phyloP scores from a whole-genome alignment of 2,888 invertebrate species.

The Bhutanitis thaidina region DNA sequence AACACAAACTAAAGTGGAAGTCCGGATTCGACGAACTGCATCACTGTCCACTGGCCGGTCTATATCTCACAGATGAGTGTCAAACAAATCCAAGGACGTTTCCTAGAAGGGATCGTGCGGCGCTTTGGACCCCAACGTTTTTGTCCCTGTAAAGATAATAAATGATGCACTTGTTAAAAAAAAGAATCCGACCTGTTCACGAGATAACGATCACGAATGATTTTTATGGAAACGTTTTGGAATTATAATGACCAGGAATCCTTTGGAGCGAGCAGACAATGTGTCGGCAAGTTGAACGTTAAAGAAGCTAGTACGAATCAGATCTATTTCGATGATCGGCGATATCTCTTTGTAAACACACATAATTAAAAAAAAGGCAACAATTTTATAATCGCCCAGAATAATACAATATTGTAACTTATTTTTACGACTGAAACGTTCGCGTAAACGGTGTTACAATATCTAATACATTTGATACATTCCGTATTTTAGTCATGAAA shows the following conservation, averaged over 20 bases:
- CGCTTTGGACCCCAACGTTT: slow-evolving; percentile 72
- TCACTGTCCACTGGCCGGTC: slow-evolving; percentile 55
- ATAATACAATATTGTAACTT: not conserved
- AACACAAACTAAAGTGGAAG: slow-evolving; percentile 39
- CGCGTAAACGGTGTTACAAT: too few relatives aligned
- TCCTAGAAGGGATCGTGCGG: slow-evolving; percentile 75
- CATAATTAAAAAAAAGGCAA: slow-evolving; percentile 5
- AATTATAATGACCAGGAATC: slow-evolving; percentile 75
- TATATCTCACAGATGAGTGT: slow-evolving; percentile 74
- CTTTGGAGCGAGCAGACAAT: slow-evolving; percentile 77
- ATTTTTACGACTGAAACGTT: not conserved
- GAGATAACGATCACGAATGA: slow-evolving; percentile 73
- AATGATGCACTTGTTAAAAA: slow-evolving; percentile 69
- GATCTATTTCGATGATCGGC: slow-evolving; percentile 16
- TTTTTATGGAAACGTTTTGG: slow-evolving; percentile 78
- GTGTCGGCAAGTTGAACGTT: slow-evolving; percentile 57
- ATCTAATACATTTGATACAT: too few relatives aligned
- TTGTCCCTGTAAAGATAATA: slow-evolving; percentile 75
- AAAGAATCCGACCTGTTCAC: slow-evolving; percentile 76
- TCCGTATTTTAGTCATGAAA: too few relatives aligned
- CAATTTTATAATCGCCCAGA: not conserved
- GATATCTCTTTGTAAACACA: slow-evolving; percentile 4
- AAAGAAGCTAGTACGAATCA: slow-evolving; percentile 40
- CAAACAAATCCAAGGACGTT: slow-evolving; percentile 70
- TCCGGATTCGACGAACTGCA: slow-evolving; percentile 54